These are phyloP conservation scores for Nephrotoma appendiculata DNA, from an alignment of 2,888 invertebrate species.

Conservation along the genomic window DNA sequence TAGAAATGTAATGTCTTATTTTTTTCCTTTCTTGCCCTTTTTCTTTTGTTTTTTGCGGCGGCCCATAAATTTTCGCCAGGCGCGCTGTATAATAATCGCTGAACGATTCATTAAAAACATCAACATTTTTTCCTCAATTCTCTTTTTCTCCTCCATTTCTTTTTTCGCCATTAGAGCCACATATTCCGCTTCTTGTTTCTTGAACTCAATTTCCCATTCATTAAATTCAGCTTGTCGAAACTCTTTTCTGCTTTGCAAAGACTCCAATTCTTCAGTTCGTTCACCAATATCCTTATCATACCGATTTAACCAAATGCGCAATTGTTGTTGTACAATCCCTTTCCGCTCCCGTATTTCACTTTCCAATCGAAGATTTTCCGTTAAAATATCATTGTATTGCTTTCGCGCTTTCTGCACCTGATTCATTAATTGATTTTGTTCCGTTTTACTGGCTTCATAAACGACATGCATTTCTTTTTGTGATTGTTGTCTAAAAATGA, in stretches of 20 bases:
- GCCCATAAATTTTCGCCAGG: constrained; percentile 20
- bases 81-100: constrained; percentile 22
- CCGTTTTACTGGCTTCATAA: constrained; percentile 16
- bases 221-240: constrained; percentile 17
- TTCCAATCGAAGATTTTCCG: constrained; percentile 17
- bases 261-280: constrained; percentile 20
- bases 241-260: constrained; percentile 18
- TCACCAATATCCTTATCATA: constrained; percentile 26
- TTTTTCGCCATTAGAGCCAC: constrained; percentile 19
- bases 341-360: constrained; percentile 22
- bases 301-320: constrained; percentile 22
- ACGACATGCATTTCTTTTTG: constrained; percentile 16
- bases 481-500: constrained; percentile 17
- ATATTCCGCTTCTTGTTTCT: constrained; percentile 20
- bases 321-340: constrained; percentile 24
- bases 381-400: constrained; percentile 15
- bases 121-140: constrained; percentile 22
- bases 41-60: constrained; percentile 18
- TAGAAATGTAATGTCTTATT: not conserved
- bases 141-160: constrained; percentile 12
- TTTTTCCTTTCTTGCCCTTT: constrained; percentile 13
- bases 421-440: constrained; percentile 18
- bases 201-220: constrained; percentile 19
- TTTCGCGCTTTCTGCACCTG: constrained; percentile 15
- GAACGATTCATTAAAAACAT: constrained; percentile 26